Conservation (phyloP, 2,797 vertebrate genomes). For the Psittacula echo region DNA sequence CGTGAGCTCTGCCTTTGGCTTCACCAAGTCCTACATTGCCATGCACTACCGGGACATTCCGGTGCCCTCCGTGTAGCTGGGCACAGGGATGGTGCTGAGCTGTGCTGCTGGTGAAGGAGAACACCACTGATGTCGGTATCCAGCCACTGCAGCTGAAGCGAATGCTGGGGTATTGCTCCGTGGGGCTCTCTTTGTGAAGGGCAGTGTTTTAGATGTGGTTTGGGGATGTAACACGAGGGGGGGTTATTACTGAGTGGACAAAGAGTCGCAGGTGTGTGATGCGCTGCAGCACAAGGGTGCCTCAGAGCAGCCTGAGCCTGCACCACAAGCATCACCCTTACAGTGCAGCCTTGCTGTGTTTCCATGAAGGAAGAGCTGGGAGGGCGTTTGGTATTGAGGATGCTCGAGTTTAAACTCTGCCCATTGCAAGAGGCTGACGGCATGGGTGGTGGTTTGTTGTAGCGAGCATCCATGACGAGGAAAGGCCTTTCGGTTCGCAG, state of each 20-base stretch:
- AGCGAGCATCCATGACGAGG: neutral
- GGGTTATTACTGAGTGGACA: neutral
- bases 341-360: neutral
- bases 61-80: conserved; percentile 85
- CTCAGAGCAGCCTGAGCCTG: neutral
- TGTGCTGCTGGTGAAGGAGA: neutral
- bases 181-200: neutral
- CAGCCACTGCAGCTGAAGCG: neutral
- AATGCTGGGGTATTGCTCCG: neutral
- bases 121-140: neutral
- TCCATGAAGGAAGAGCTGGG: neutral
- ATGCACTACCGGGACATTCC: conserved; percentile 94
- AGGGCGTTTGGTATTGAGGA: neutral
- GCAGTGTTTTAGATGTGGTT: neutral
- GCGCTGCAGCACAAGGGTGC: neutral
- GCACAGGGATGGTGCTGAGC: neutral
- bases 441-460: neutral
- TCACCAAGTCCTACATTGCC: conserved; percentile 88
- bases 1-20: conserved; percentile 82
- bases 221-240: neutral
- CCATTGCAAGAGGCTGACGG: fast-evolving
- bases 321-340: neutral
- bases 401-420: neutral
- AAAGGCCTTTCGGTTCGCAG: neutral
- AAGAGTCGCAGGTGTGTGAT: neutral